Evolutionary conservation across 2,113 vertebrate species (phyloP).

Genomic region (Megaptera novaeangliae): DNA sequence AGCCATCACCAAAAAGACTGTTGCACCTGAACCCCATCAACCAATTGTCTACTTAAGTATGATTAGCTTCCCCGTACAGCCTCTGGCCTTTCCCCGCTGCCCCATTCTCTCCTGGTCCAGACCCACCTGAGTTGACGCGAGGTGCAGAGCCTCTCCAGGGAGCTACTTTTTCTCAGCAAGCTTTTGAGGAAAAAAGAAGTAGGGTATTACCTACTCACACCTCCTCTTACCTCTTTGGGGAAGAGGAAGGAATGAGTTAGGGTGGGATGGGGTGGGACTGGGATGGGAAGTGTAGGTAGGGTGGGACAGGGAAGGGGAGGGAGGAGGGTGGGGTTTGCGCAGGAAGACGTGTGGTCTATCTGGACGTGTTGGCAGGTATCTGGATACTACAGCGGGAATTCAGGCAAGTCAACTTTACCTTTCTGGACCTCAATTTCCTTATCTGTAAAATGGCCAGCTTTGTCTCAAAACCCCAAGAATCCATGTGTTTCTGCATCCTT

Average conservation of each 20-base stretch:
- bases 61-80: not conserved
- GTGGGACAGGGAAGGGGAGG: not conserved
- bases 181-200: not conserved
- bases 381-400: not conserved
- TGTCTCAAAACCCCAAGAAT: not conserved
- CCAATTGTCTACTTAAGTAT: conserved; percentile 48
- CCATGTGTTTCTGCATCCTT: not conserved
- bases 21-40: conserved; percentile 64
- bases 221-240: not conserved
- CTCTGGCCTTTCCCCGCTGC: not conserved
- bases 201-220: not conserved
- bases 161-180: not conserved
- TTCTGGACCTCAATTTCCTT: conserved; percentile 15
- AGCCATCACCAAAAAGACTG: not conserved
- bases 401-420: conserved; percentile 56
- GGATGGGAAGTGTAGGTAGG: not conserved
- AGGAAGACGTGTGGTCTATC: not conserved
- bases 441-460: not conserved
- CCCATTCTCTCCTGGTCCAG: not conserved
- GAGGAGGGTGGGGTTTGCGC: not conserved
- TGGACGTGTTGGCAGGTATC: conserved; percentile 16
- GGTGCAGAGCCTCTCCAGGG: not conserved
- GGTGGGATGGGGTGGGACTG: not conserved
- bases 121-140: not conserved
- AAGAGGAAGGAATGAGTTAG: not conserved